phyloP scores from a whole-genome alignment of 2,113 vertebrate species.

The Furnarius figulus region DNA sequence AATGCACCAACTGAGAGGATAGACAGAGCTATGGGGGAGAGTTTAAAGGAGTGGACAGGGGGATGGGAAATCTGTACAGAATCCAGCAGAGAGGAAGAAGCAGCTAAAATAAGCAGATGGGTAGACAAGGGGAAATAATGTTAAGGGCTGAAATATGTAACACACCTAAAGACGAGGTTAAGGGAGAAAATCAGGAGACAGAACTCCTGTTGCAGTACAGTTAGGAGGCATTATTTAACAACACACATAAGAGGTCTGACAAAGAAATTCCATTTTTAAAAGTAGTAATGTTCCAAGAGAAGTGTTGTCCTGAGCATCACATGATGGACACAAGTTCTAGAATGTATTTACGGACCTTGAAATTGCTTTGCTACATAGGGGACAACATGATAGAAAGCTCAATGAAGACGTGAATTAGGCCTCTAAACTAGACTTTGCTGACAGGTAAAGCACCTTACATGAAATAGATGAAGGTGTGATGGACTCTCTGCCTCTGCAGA shows the following conservation, averaged over 20 bases:
- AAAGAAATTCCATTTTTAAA: not conserved
- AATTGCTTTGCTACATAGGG: not conserved
- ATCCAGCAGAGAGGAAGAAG: conserved; percentile 78
- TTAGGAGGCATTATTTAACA: not conserved
- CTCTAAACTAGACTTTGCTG: not conserved
- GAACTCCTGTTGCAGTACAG: not conserved
- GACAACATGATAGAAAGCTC: not conserved
- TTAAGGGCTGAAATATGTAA: conserved; percentile 62
- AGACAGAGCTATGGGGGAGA: conserved; percentile 84
- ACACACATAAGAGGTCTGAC: not conserved
- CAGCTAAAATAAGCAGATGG: conserved; percentile 80
- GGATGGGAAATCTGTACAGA: conserved; percentile 74
- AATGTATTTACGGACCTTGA: not conserved
- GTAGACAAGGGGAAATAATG: conserved; percentile 64
- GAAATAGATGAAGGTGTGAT: not conserved
- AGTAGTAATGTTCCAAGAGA: not conserved
- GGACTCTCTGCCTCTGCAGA: not conserved
- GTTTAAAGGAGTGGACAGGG: conserved; percentile 81
- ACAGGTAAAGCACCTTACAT: not conserved
- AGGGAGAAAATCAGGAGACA: conserved; percentile 14
- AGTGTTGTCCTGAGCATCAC: not conserved
- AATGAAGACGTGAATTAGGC: not conserved
- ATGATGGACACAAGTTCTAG: not conserved
- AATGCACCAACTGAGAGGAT: conserved; percentile 82
- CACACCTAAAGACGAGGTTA: conserved; percentile 55